A percentile compares a stretch with the other conserved stretches of the same genome.
Evolutionary conservation across 1,140 invertebrate genomes (phyloP).

Genomic region (Pteromalus puparum): DNA sequence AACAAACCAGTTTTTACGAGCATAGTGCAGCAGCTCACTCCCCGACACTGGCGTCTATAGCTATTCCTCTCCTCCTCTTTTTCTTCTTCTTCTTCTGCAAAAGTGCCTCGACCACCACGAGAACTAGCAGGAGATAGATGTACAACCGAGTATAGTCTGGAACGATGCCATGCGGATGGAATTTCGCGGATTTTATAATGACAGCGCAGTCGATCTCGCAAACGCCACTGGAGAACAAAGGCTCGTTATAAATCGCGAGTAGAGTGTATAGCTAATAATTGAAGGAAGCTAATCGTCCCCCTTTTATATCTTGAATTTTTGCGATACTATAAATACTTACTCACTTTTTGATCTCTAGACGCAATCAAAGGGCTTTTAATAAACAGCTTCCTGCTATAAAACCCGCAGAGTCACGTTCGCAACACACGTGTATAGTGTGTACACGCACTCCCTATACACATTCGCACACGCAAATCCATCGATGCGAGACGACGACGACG

Average conservation of each 20-base stretch:
- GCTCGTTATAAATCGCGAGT: background rate
- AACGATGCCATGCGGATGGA: background rate
- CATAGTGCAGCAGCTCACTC: background rate
- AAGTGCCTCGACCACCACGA: background rate
- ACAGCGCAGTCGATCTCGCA: background rate
- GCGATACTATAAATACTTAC: too few relatives aligned
- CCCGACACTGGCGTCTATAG: background rate
- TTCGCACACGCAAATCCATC: conserved; percentile 12
- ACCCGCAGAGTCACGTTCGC: too few relatives aligned
- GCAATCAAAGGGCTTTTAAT: too few relatives aligned
- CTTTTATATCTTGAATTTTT: too few relatives aligned
- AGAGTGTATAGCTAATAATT: background rate
- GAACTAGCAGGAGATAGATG: background rate
- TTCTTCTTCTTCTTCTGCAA: background rate
- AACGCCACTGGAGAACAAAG: background rate
- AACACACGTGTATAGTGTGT: too few relatives aligned
- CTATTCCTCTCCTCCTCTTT: background rate
- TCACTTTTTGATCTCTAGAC: too few relatives aligned
- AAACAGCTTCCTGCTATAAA: too few relatives aligned
- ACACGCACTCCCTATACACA: too few relatives aligned
- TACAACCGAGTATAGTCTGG: background rate
- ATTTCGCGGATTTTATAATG: background rate
- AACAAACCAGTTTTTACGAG: conserved; percentile 45
- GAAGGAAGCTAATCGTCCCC: background rate
- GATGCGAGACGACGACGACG: background rate